Conservation (phyloP, 2,888 invertebrate genomes). For the Xestia sexstrigata region DNA sequence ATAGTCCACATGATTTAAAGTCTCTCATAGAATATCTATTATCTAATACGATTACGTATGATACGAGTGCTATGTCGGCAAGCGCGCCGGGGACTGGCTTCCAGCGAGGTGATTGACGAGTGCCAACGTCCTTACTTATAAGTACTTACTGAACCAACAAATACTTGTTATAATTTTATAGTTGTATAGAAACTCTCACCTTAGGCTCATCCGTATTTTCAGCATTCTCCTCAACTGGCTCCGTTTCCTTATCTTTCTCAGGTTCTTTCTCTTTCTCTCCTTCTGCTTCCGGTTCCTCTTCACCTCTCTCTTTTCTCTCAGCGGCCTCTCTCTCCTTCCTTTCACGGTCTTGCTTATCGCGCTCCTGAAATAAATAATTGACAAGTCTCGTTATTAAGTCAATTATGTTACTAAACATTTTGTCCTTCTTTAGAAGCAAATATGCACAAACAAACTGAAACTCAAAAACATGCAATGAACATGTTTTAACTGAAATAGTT, state of each 20-base stretch:
- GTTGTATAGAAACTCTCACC: constrained; percentile 22
- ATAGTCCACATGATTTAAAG: no score
- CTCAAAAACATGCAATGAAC: neutral
- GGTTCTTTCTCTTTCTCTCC: constrained; percentile 35
- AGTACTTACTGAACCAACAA: neutral
- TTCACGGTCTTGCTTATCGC: constrained; percentile 76
- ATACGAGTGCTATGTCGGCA: neutral
- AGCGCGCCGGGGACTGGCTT: neutral
- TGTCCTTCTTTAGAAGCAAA: neutral
- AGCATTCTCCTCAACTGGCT: constrained; percentile 20
- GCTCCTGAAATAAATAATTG: constrained; percentile 70
- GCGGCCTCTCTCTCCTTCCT: constrained; percentile 73
- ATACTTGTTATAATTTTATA: neutral
- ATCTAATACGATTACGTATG: neutral
- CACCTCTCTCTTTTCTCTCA: constrained; percentile 69
- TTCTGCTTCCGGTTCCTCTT: constrained; percentile 67
- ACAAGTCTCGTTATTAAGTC: neutral
- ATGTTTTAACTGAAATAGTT: no score
- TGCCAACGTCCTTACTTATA: neutral
- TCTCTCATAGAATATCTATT: neutral
- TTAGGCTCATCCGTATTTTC: constrained; percentile 52
- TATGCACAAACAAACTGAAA: neutral
- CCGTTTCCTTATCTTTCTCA: constrained; percentile 26
- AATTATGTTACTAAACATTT: neutral
- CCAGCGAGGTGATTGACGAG: neutral